Evolutionary conservation across 2,888 invertebrate genomes (phyloP).

Genomic region (Isoperla grammatica): DNA sequence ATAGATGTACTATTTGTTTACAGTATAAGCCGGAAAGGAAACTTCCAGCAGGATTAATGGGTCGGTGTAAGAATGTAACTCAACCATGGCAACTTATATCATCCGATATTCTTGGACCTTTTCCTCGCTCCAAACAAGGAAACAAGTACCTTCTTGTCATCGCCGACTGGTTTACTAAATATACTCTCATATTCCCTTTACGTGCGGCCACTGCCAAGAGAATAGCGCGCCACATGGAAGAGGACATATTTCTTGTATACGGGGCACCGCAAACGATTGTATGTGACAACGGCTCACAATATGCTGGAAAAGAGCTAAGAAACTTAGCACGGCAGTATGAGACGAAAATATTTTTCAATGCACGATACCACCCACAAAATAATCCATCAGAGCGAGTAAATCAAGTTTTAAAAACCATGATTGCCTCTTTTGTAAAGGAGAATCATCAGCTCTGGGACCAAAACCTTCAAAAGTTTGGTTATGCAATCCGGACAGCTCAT

Average conservation of each 20-base stretch:
- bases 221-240: background rate
- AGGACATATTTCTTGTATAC: background rate
- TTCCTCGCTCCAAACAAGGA: background rate
- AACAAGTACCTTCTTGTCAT: background rate
- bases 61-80: conserved; percentile 28
- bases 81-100: conserved; percentile 19
- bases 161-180: background rate
- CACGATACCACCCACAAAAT: conserved; percentile 14
- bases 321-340: background rate
- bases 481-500: conserved; percentile 5
- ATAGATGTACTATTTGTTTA: conserved; percentile 1
- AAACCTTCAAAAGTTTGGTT: background rate
- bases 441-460: conserved; percentile 12
- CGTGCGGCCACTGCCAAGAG: background rate
- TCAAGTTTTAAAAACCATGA: conserved; percentile 6
- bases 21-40: conserved; percentile 28
- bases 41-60: conserved; percentile 32
- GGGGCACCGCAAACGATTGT: background rate
- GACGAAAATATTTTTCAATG: background rate
- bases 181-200: background rate
- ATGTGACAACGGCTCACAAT: conserved; percentile 1
- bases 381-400: conserved; percentile 18
- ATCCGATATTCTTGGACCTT: background rate
- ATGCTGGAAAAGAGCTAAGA: background rate
- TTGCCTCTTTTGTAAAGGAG: conserved; percentile 7